These are phyloP conservation scores for Cheumatopsyche charites DNA, from an alignment of 1,140 invertebrate genomes.

Conservation along the genomic window DNA sequence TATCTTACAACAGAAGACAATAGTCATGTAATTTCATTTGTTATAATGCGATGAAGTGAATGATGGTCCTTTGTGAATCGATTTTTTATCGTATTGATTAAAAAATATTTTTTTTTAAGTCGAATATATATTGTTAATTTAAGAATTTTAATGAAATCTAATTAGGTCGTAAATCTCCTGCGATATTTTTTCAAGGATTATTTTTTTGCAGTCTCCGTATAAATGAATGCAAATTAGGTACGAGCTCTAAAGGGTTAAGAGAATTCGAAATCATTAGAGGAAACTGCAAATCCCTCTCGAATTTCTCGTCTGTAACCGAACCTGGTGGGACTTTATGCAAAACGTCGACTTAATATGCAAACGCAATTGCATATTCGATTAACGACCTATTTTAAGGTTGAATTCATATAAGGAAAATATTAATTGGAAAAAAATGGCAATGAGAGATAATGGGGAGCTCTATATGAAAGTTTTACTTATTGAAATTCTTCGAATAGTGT, in stretches of 20 bases:
- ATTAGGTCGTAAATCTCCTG: not conserved
- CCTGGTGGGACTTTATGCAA: not conserved
- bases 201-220: not conserved
- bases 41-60: no score
- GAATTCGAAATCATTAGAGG: conserved; percentile 16
- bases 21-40: not conserved
- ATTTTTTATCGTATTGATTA: no score
- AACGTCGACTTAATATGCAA: conserved; percentile 2
- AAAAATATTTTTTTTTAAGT: no score
- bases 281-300: conserved; percentile 20
- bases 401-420: no score
- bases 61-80: no score
- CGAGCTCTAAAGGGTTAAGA: not conserved
- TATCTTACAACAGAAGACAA: conserved; percentile 8
- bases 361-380: conserved; percentile 17
- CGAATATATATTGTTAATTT: no score
- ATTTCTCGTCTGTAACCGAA: conserved; percentile 1
- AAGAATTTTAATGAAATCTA: no score
- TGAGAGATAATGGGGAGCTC: no score
- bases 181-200: no score
- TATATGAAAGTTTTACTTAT: no score
- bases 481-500: no score
- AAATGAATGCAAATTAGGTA: conserved; percentile 11
- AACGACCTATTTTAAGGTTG: not conserved
- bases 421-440: no score